Evolutionary conservation across 2,113 vertebrate genomes (phyloP), one percentile per base, ranked within the genome.

Genomic region (Passer montanus): DNA sequence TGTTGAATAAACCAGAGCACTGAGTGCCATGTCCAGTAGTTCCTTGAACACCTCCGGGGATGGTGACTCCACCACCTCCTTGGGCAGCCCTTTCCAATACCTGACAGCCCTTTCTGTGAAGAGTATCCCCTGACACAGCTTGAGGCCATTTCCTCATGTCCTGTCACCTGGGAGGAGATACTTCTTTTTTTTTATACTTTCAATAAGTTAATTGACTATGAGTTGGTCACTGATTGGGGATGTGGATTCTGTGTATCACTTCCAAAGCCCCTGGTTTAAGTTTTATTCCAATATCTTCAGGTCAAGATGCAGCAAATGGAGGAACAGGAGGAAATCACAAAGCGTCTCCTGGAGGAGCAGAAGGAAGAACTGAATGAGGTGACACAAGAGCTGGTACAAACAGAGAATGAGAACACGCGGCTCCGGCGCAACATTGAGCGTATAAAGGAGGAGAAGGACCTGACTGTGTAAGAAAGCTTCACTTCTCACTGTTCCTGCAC

Each of bases 401-500:
- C 98, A 0, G 99, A 99, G 70, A 94, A 98, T 2, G 98, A 99
- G 95, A 99, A 99, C 95, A 96, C 96, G 0, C 90, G 97, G 52
- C 96, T 99, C 22, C 97, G 98, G 20, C 98, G 97, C 50, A 98
- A 98, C 80, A 98, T 99, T 47, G 99, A 99, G 84, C 98, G 98
- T 93, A 99, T 99, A 87, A 97, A 98, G 83, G 98, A 98, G 72
- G 98, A 98, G 68, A 98, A 96, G 17, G 98, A 98, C 66, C 90
- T 96, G 24, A 98, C 94, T 94, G 82, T 98, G 99, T 98, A 97
- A 96, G 97, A 75, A 23, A 58, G 15, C 46, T 66, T 33, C 37
- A 5, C 5, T 11, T 74, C 37, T 72, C 30, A 2, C 20, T 37
- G 6, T 12, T 55, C 13, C 43, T 80, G 41, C 67, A 37, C 21